These are phyloP conservation scores for Semicossyphus pulcher DNA, from an alignment of 2,113 vertebrate genomes.

Conservation along the genomic window DNA sequence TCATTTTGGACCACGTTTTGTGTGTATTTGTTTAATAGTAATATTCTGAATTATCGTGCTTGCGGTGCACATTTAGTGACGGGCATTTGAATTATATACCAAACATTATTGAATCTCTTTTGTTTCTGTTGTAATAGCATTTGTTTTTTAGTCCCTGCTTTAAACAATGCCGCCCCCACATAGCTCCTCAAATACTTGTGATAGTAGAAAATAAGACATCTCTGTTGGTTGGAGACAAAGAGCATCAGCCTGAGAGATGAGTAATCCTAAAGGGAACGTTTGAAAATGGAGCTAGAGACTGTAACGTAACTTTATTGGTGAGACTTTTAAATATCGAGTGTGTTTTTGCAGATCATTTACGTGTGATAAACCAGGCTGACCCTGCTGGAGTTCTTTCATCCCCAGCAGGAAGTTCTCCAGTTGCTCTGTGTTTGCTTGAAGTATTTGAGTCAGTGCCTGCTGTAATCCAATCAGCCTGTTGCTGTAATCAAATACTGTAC, in stretches of 20 bases:
- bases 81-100: too few species aligned
- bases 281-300: too few species aligned
- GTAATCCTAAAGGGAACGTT: not conserved
- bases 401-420: slow-evolving; percentile 53
- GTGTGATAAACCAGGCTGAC: not conserved
- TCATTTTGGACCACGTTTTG: too few species aligned
- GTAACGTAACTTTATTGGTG: too few species aligned
- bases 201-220: not conserved
- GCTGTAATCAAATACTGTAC: slow-evolving; percentile 74
- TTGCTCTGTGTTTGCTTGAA: slow-evolving; percentile 59
- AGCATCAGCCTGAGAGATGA: not conserved
- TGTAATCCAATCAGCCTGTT: slow-evolving; percentile 75
- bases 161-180: not conserved
- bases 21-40: too few species aligned
- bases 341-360: not conserved
- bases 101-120: too few species aligned
- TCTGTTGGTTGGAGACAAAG: not conserved
- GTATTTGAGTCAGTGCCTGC: slow-evolving; percentile 63
- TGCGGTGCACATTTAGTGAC: too few species aligned
- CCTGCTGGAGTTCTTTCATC: slow-evolving; percentile 15
- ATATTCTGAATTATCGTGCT: too few species aligned
- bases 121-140: too few species aligned
- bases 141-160: too few species aligned
- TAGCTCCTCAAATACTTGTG: not conserved
- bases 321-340: too few species aligned